These are phyloP conservation scores for Trichonephila clavata DNA, from an alignment of 1,140 invertebrate genomes.

Conservation along the genomic window DNA sequence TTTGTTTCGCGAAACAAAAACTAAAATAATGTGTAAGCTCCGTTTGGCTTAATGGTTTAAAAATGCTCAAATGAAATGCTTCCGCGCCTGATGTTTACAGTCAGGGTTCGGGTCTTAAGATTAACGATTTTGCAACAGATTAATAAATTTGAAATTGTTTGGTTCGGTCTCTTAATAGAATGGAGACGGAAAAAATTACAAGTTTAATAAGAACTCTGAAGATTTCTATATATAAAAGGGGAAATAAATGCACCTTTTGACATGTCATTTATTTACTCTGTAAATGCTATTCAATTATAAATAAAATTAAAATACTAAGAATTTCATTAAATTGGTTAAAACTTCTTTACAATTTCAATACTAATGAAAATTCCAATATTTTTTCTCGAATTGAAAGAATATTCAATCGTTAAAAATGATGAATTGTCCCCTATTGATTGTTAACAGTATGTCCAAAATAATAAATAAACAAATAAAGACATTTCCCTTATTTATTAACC, in stretches of 20 bases:
- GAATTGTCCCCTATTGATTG: no score
- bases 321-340: no score
- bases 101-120: slow-evolving; percentile 6
- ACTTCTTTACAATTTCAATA: not conserved
- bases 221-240: not conserved
- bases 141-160: slow-evolving; percentile 15
- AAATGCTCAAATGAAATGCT: slow-evolving; percentile 28
- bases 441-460: no score
- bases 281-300: no score
- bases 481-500: no score
- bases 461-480: no score
- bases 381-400: no score
- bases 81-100: not conserved
- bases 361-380: no score
- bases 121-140: slow-evolving; percentile 48
- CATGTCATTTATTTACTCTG: no score
- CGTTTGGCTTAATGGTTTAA: slow-evolving; percentile 59
- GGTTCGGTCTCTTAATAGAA: not conserved
- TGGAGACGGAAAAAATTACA: not conserved
- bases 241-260: no score
- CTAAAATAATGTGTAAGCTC: slow-evolving; percentile 21
- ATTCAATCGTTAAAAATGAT: no score
- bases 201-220: not conserved
- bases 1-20: slow-evolving; percentile 54
- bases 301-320: no score